These are phyloP conservation scores for Bagarius yarrelli DNA, from an alignment of 2,113 vertebrate genomes.

Conservation along the genomic window DNA sequence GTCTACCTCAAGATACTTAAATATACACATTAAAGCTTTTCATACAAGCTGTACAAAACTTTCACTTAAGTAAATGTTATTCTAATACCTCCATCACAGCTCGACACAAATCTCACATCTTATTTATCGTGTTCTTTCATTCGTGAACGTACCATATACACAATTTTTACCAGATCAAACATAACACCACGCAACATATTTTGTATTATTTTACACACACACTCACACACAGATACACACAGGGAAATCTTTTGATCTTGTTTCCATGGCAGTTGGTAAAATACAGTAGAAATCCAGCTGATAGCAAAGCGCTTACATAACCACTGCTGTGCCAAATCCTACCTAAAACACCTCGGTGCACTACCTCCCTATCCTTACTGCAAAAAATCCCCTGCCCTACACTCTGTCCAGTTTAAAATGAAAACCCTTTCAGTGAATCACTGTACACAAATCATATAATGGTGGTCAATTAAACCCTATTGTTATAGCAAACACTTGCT, in stretches of 20 bases:
- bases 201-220: slow-evolving; percentile 25
- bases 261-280: slow-evolving; percentile 71
- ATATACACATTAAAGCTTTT: background rate
- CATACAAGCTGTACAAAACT: background rate
- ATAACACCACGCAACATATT: slow-evolving; percentile 43
- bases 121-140: slow-evolving; percentile 24
- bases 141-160: background rate
- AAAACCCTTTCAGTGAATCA: slow-evolving; percentile 38
- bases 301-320: slow-evolving; percentile 77
- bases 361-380: slow-evolving; percentile 31
- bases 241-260: slow-evolving; percentile 53
- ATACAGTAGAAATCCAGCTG: slow-evolving; percentile 70
- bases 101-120: slow-evolving; percentile 33
- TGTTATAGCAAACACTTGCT: background rate
- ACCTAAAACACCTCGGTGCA: slow-evolving; percentile 61
- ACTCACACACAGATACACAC: slow-evolving; percentile 33
- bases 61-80: slow-evolving; percentile 3
- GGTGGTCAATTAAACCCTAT: background rate
- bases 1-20: background rate
- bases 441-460: slow-evolving; percentile 37
- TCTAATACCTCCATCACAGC: slow-evolving; percentile 20
- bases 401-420: slow-evolving; percentile 12
- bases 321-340: slow-evolving; percentile 64
- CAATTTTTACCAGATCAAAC: slow-evolving; percentile 31
- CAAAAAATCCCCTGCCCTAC: slow-evolving; percentile 3